Percentiles rank a stretch among this genome's conserved stretches.
Conservation (phyloP, 2,797 vertebrate species). For the Lagocephalus sceleratus region DNA sequence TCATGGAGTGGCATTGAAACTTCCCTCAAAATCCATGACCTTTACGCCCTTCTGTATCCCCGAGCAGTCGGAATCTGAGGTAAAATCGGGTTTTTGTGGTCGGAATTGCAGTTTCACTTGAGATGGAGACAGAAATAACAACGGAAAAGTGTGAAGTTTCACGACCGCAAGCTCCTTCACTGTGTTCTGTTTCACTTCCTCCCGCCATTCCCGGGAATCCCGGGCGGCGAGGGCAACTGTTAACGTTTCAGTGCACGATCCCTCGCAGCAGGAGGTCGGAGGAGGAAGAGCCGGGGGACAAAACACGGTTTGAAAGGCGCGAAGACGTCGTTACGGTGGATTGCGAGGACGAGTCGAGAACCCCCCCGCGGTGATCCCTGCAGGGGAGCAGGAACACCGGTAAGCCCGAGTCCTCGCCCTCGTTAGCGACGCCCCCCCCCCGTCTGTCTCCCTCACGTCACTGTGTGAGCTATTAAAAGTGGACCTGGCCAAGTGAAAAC, state of each 20-base stretch:
- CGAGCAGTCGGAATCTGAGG: no score
- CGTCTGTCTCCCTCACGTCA: constrained; percentile 29
- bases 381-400: constrained; percentile 21
- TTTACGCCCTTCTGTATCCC: no score
- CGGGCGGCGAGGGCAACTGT: constrained; percentile 40
- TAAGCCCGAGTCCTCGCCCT: constrained; percentile 34
- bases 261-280: constrained; percentile 22
- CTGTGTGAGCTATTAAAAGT: constrained; percentile 46
- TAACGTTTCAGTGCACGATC: constrained; percentile 51
- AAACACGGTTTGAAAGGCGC: constrained; percentile 23
- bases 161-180: constrained; percentile 10
- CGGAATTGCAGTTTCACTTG: no score
- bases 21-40: no score
- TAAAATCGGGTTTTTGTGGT: no score
- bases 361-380: constrained; percentile 35
- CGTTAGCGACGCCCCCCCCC: constrained; percentile 50
- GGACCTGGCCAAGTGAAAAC: constrained; percentile 37
- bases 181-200: constrained; percentile 8
- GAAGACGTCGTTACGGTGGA: constrained; percentile 19
- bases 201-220: constrained; percentile 15
- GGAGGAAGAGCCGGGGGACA: constrained; percentile 14
- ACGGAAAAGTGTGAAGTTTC: no score
- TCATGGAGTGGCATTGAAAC: no score
- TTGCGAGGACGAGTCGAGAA: constrained; percentile 26
- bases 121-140: constrained; percentile 4